A percentile compares a stretch with the other conserved stretches of the same genome.
phyloP scores from a whole-genome alignment of 2,888 invertebrate species.

The Erpobdella octoculata region DNA sequence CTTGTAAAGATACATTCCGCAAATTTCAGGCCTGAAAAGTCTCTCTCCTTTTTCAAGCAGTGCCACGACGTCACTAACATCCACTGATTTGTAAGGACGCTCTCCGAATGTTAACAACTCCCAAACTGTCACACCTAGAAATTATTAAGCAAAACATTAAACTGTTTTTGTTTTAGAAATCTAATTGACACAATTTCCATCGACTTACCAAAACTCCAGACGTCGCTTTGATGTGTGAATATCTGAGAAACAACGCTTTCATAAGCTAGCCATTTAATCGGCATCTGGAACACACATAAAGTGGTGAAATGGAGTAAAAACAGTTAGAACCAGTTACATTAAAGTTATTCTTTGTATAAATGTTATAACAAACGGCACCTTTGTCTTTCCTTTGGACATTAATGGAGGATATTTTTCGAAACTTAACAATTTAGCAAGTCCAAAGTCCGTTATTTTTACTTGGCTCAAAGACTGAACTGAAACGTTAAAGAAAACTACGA shows the following conservation, averaged over 20 bases:
- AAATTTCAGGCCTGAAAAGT: slow-evolving; percentile 81
- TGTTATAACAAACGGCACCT: slow-evolving; percentile 49
- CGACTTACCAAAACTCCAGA: slow-evolving; percentile 58
- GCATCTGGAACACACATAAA: slow-evolving; percentile 23
- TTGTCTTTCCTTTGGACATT: slow-evolving; percentile 89
- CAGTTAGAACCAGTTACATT: neutral
- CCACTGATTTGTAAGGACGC: slow-evolving; percentile 82
- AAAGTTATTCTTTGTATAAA: neutral
- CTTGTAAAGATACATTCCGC: slow-evolving; percentile 90
- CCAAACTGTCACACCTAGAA: slow-evolving; percentile 80
- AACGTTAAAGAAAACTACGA: neutral
- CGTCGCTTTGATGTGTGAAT: slow-evolving; percentile 94
- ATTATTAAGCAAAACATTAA: neutral
- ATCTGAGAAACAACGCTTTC: slow-evolving; percentile 91
- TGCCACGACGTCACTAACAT: slow-evolving; percentile 83
- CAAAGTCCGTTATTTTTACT: slow-evolving; percentile 95
- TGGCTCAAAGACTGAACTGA: slow-evolving; percentile 51
- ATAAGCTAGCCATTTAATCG: slow-evolving; percentile 73
- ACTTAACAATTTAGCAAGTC: slow-evolving; percentile 86
- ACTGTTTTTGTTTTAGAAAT: neutral
- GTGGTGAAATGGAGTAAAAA: neutral
- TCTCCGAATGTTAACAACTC: slow-evolving; percentile 90
- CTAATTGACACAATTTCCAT: neutral
- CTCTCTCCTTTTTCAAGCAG: slow-evolving; percentile 85
- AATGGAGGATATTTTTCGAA: slow-evolving; percentile 74